Percentiles rank a stretch among this genome's conserved stretches.
These are phyloP conservation scores for Aphis gossypii DNA, from an alignment of 1,140 invertebrate genomes.

Conservation along the genomic window DNA sequence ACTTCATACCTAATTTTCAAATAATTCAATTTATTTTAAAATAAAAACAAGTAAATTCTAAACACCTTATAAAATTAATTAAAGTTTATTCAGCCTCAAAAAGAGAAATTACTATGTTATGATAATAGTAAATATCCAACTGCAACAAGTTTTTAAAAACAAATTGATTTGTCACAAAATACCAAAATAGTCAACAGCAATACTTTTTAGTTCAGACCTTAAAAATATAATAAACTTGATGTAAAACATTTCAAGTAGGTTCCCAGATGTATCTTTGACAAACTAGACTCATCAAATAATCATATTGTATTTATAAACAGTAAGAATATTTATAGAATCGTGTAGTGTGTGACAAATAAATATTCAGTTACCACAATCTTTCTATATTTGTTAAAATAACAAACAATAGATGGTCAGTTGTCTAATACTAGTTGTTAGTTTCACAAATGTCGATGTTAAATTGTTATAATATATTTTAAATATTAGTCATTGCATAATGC, in stretches of 20 bases:
- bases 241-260: too few species aligned
- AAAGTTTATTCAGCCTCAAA: neutral
- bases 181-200: neutral
- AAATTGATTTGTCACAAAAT: neutral
- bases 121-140: neutral
- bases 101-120: neutral
- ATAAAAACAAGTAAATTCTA: neutral
- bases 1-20: neutral
- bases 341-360: neutral
- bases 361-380: neutral
- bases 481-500: neutral
- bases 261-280: too few species aligned
- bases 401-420: slow-evolving; percentile 24
- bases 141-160: neutral
- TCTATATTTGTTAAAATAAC: slow-evolving; percentile 20
- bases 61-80: neutral
- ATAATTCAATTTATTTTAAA: neutral
- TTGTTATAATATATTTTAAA: neutral
- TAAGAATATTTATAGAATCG: neutral
- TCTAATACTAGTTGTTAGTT: slow-evolving; percentile 34
- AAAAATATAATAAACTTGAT: neutral
- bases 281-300: too few species aligned
- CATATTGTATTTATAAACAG: neutral
- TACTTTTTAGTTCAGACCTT: neutral
- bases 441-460: neutral